A percentile compares a stretch with the other conserved stretches of the same genome.
phyloP scores from a whole-genome alignment of 1,140 invertebrate genomes.

The Thaumatotibia leucotreta region DNA sequence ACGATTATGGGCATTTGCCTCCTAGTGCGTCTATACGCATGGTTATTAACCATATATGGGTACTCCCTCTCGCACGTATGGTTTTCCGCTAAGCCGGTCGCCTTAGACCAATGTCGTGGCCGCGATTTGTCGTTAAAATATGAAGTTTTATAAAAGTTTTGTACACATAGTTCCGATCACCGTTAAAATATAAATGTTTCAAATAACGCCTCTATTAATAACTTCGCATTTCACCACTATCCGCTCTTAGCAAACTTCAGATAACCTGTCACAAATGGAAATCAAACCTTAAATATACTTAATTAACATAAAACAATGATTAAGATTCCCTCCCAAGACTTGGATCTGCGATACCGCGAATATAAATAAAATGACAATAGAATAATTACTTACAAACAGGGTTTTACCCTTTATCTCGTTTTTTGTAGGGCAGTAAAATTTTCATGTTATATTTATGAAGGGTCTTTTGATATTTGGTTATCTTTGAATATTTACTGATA shows the following conservation, averaged over 20 bases:
- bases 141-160: too few relatives aligned
- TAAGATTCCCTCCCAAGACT: slow-evolving; percentile 44
- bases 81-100: too few relatives aligned
- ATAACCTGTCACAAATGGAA: neutral
- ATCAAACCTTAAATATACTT: slow-evolving; percentile 17
- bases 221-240: neutral
- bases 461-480: neutral
- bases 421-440: slow-evolving; percentile 3
- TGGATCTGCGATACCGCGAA: slow-evolving; percentile 40
- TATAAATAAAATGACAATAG: slow-evolving; percentile 58
- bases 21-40: too few relatives aligned
- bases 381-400: slow-evolving; percentile 35
- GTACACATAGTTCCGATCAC: too few relatives aligned
- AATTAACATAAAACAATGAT: slow-evolving; percentile 60
- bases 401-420: neutral
- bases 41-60: too few relatives aligned
- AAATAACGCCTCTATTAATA: too few relatives aligned
- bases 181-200: too few relatives aligned
- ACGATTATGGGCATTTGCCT: too few relatives aligned
- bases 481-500: neutral
- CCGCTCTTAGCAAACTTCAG: neutral
- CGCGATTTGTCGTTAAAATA: too few relatives aligned
- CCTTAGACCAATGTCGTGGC: too few relatives aligned
- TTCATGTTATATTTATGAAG: neutral
- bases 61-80: too few relatives aligned